These are phyloP conservation scores for Zaprionus capensis DNA, from an alignment of 1,140 invertebrate genomes.

Conservation along the genomic window DNA sequence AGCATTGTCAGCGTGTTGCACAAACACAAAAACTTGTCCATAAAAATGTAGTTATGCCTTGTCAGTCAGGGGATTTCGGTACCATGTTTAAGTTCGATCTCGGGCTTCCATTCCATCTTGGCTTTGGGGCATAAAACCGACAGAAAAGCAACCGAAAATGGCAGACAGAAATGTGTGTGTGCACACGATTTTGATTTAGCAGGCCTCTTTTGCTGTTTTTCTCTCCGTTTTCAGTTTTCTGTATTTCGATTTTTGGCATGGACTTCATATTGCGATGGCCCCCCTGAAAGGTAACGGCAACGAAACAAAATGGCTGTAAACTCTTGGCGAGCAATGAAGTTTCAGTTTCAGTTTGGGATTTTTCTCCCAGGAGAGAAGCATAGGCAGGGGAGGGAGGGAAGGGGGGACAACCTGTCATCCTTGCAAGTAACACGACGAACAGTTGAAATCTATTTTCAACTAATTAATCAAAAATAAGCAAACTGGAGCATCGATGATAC, in stretches of 20 bases:
- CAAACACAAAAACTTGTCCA: slow-evolving; percentile 20
- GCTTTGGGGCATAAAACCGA: slow-evolving; percentile 5
- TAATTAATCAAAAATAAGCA: slow-evolving; percentile 83
- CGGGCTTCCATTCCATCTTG: neutral
- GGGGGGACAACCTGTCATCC: slow-evolving; percentile 59
- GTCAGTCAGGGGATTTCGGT: slow-evolving; percentile 23
- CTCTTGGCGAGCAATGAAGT: slow-evolving; percentile 28
- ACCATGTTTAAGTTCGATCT: neutral
- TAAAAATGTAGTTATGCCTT: slow-evolving; percentile 46
- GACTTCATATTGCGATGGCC: slow-evolving; percentile 2
- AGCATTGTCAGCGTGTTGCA: slow-evolving; percentile 20
- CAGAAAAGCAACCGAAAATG: slow-evolving; percentile 38
- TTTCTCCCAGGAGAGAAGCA: neutral
- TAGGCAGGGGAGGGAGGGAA: neutral
- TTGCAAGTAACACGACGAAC: slow-evolving; percentile 45
- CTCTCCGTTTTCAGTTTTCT: neutral
- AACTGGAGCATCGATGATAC: slow-evolving; percentile 71
- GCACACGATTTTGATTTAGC: slow-evolving; percentile 25
- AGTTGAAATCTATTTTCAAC: slow-evolving; percentile 73
- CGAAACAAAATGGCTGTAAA: slow-evolving; percentile 52
- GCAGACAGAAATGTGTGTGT: slow-evolving; percentile 49
- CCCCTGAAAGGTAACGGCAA: slow-evolving; percentile 50
- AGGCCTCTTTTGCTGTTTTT: slow-evolving; percentile 2
- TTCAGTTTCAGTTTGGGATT: slow-evolving; percentile 24
- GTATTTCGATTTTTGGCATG: slow-evolving; percentile 26